These are phyloP conservation scores for Onychomys torridus DNA, from an alignment of 2,797 vertebrate species.

Conservation along the genomic window DNA sequence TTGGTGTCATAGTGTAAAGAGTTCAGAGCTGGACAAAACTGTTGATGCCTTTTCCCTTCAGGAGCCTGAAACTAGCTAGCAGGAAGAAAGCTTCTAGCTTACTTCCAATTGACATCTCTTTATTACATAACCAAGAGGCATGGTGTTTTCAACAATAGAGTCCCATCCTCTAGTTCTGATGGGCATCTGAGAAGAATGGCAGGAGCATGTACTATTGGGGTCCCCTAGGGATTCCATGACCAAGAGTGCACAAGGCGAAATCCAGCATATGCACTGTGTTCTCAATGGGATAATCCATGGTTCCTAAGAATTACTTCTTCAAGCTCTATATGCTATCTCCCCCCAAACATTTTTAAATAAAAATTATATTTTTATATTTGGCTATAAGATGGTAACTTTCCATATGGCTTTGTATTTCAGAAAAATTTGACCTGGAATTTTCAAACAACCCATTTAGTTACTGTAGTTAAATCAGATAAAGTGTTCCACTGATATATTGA, in stretches of 20 bases:
- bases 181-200: neutral
- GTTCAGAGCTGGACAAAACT: neutral
- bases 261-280: neutral
- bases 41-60: neutral
- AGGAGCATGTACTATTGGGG: neutral
- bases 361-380: neutral
- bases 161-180: neutral
- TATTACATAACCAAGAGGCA: no score
- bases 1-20: neutral
- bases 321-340: neutral
- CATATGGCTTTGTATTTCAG: neutral
- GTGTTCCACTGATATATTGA: neutral
- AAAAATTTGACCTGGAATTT: neutral
- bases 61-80: neutral
- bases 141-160: neutral
- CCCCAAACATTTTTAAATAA: neutral
- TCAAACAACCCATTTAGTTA: neutral
- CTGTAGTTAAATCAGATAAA: slow-evolving; percentile 1
- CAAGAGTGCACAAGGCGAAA: neutral
- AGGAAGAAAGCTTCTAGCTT: no score
- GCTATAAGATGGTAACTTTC: neutral
- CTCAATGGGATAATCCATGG: neutral
- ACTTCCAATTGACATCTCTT: neutral
- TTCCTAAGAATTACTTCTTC: neutral
- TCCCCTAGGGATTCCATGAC: neutral